Evolutionary conservation across 2,888 invertebrate species (phyloP).

Genomic region (Timema podura): DNA sequence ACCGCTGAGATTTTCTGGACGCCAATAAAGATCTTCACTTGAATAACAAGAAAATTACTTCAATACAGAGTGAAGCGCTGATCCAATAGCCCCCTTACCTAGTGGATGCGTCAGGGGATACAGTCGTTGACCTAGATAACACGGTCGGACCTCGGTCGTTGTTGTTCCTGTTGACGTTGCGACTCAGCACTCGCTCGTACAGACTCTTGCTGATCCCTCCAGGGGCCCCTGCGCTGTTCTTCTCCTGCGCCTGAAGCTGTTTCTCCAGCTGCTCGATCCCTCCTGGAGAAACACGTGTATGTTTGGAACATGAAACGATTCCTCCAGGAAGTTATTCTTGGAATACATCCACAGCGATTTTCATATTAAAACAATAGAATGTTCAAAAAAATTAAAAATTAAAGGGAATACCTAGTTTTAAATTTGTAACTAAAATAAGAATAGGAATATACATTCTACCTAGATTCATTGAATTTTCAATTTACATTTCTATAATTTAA

Average conservation of each 20-base stretch:
- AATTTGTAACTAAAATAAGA: too few species aligned
- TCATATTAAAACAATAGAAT: constrained; percentile 6
- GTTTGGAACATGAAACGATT: not conserved
- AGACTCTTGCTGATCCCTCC: constrained; percentile 66
- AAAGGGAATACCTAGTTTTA: too few species aligned
- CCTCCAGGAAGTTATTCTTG: not conserved
- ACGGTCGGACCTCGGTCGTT: constrained; percentile 12
- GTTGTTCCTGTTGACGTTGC: constrained; percentile 39
- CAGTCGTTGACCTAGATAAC: constrained; percentile 13
- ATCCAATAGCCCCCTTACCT: too few species aligned
- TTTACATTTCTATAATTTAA: too few species aligned
- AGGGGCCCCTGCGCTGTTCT: constrained; percentile 16
- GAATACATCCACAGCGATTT: not conserved
- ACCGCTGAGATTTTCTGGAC: too few species aligned
- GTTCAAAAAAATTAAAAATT: not conserved
- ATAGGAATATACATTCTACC: too few species aligned
- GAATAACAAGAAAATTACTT: too few species aligned
- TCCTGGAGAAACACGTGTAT: too few species aligned
- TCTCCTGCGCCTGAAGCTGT: constrained; percentile 57
- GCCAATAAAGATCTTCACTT: too few species aligned
- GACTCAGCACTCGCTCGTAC: constrained; percentile 67
- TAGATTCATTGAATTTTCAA: too few species aligned
- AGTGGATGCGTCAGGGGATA: constrained; percentile 9
- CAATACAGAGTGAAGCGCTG: too few species aligned
- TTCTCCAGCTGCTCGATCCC: constrained; percentile 83